Percentiles rank a stretch among this genome's conserved stretches.
phyloP scores from a whole-genome alignment of 2,888 invertebrate genomes.

The Drosophila macrospina region DNA sequence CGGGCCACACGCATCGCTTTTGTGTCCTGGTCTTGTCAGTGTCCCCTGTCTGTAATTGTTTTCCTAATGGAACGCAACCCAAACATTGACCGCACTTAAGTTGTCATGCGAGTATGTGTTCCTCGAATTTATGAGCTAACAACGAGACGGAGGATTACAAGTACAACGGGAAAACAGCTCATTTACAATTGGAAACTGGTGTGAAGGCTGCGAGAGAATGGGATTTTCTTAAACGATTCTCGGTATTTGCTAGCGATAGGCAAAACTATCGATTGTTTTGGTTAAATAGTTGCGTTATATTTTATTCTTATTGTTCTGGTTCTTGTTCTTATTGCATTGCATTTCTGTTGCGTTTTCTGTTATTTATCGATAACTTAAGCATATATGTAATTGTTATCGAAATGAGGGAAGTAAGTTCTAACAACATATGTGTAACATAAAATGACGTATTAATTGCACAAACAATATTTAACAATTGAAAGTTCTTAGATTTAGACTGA shows the following conservation, averaged over 20 bases:
- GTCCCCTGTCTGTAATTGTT: conserved; percentile 73
- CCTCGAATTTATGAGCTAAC: conserved; percentile 63
- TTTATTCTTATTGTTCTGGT: no score
- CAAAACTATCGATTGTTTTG: background rate
- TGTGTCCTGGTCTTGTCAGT: conserved; percentile 60
- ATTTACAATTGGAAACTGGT: conserved; percentile 10
- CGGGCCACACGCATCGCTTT: conserved; percentile 44
- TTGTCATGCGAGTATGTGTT: conserved; percentile 72
- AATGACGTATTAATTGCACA: no score
- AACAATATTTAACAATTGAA: no score
- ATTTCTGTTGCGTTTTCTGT: no score
- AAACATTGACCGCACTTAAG: conserved; percentile 79
- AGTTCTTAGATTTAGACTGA: no score
- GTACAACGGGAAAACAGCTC: conserved; percentile 16
- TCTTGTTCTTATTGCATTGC: no score
- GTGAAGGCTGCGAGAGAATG: background rate
- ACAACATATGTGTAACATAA: no score
- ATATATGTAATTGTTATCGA: no score
- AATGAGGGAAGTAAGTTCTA: no score
- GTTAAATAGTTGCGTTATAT: no score
- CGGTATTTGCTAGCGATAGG: background rate
- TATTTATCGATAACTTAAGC: no score
- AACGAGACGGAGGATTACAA: background rate
- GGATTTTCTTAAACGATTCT: background rate
- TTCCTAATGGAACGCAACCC: conserved; percentile 73